Percentiles rank a stretch among this genome's conserved stretches.
phyloP scores from a whole-genome alignment of 1,140 invertebrate species.

The Pseudoatta argentina region DNA sequence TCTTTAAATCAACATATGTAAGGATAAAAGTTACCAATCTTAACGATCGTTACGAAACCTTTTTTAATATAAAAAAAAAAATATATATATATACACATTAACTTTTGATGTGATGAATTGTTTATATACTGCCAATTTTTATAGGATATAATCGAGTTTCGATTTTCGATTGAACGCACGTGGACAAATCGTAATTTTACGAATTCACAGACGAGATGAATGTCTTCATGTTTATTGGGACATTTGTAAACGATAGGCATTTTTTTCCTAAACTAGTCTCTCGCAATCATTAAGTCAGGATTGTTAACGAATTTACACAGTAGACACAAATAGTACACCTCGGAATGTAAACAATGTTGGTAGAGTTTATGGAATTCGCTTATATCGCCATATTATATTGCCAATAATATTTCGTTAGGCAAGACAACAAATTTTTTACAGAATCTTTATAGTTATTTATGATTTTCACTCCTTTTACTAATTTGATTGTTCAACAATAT shows the following conservation, averaged over 20 bases:
- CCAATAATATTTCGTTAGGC: not conserved
- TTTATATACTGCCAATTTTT: conserved; percentile 75
- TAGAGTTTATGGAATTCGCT: not conserved
- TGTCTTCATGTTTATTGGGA: conserved; percentile 22
- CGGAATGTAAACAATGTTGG: conserved; percentile 16
- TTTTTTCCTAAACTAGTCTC: conserved; percentile 30
- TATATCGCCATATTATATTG: not conserved
- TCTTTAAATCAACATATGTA: conserved; percentile 46
- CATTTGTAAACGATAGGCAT: conserved; percentile 28
- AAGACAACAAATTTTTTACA: not conserved
- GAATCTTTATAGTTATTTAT: not conserved
- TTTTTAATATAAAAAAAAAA: conserved; percentile 44
- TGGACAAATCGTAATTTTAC: conserved; percentile 21
- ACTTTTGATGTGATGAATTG: conserved; percentile 68
- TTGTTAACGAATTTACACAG: conserved; percentile 54
- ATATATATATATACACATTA: conserved; percentile 50
- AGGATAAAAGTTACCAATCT: conserved; percentile 51
- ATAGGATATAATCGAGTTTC: conserved; percentile 63
- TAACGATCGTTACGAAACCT: conserved; percentile 48
- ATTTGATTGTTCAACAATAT: conserved; percentile 13
- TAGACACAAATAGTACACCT: conserved; percentile 14
- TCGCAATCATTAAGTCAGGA: conserved; percentile 24
- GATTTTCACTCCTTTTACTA: not conserved
- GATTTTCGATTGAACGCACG: conserved; percentile 37
- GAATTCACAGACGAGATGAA: not conserved